Percentiles rank a stretch among this genome's conserved stretches.
Evolutionary conservation across 2,113 vertebrate genomes (phyloP).

Genomic region (Chascanopsetta lugubris): DNA sequence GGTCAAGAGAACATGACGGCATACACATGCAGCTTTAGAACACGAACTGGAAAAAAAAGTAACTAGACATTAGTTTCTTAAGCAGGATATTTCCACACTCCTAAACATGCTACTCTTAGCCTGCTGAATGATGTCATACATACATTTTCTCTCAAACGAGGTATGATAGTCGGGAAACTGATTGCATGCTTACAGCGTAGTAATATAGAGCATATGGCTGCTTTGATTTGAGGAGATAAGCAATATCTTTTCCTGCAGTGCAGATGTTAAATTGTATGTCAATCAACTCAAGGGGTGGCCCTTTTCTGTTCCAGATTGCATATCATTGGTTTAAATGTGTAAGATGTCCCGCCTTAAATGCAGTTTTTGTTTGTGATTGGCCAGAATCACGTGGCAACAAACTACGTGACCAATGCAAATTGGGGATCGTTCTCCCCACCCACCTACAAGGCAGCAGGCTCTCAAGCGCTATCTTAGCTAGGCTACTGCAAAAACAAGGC

Average conservation of each 20-base stretch:
- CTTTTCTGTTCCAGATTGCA: not conserved
- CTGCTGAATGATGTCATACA: too few species aligned
- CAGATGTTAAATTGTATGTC: slow-evolving; percentile 53
- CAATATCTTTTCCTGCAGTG: slow-evolving; percentile 27
- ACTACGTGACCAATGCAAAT: slow-evolving; percentile 49
- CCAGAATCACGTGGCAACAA: slow-evolving; percentile 56
- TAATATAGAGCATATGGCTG: not conserved
- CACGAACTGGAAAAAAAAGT: too few species aligned
- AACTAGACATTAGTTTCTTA: too few species aligned
- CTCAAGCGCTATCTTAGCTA: slow-evolving; percentile 14
- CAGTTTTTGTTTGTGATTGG: slow-evolving; percentile 53
- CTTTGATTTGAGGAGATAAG: not conserved
- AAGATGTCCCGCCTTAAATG: slow-evolving; percentile 15
- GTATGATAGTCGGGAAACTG: not conserved
- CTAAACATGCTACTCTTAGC: too few species aligned
- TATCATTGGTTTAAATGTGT: slow-evolving; percentile 33
- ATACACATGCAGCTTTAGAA: too few species aligned
- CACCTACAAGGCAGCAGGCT: slow-evolving; percentile 34
- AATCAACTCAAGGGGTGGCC: slow-evolving; percentile 47
- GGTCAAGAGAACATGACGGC: too few species aligned
- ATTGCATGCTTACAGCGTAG: not conserved
- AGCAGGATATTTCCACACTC: too few species aligned
- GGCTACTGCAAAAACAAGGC: slow-evolving; percentile 59
- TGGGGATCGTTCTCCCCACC: slow-evolving; percentile 14
- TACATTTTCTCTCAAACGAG: not conserved